Conservation (phyloP, 1,140 invertebrate species). For the Campoletis sonorensis region DNA sequence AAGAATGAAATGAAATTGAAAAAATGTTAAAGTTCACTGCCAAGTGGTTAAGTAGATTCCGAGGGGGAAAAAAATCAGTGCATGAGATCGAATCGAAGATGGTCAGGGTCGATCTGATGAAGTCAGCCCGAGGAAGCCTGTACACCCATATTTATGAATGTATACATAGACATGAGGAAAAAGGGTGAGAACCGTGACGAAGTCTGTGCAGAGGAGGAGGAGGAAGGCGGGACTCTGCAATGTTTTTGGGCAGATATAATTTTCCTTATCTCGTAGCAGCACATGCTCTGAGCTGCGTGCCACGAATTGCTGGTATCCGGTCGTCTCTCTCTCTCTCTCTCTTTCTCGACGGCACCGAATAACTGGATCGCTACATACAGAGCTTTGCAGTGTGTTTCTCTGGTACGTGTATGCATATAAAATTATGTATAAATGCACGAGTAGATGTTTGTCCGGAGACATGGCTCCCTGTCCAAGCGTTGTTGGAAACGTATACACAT, state of each 20-base stretch:
- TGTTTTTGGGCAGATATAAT: constrained; percentile 60
- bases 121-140: background rate
- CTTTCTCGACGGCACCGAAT: background rate
- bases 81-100: background rate
- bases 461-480: background rate
- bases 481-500: background rate
- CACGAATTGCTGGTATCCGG: constrained; percentile 63
- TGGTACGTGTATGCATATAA: background rate
- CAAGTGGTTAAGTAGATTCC: too few species aligned
- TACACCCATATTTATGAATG: background rate
- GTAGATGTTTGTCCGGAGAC: constrained; percentile 14
- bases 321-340: constrained; percentile 33
- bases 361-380: constrained; percentile 19
- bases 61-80: too few species aligned
- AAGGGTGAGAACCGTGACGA: constrained; percentile 42
- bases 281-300: constrained; percentile 66
- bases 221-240: constrained; percentile 28
- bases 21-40: too few species aligned
- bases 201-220: constrained; percentile 35
- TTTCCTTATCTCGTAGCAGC: constrained; percentile 64
- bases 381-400: background rate
- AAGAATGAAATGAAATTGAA: too few species aligned
- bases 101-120: background rate
- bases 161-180: background rate
- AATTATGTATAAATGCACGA: background rate